Evolutionary conservation across 2,113 vertebrate species (phyloP), one percentile per base, ranked within the genome.

Genomic region (Leucosticte australis): DNA sequence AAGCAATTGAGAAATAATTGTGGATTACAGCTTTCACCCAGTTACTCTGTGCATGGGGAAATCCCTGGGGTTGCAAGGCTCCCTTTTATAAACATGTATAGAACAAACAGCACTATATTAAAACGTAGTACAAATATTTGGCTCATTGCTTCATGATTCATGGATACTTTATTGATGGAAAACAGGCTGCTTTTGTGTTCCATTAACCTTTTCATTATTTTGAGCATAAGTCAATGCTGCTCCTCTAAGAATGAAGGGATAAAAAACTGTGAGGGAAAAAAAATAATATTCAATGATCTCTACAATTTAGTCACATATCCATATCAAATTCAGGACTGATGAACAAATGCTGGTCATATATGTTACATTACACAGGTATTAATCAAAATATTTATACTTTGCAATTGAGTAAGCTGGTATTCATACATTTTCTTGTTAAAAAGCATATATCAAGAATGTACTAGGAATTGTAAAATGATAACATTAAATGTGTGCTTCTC

Each of bases 171-270:
- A 91, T 82, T 79, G 71, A 70, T 37, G 47, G 70, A 91, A 97
- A 96, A 91, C 60, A 89, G 28, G 4, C 37, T 92, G 47, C 60
- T 95, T 96, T 92, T 96, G 28, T 93, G 39, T 74, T 94, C 95
- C 76, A 93, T 92, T 95, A 94, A 91, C 47, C 42, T 92, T 89
- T 67, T 92, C 57, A 78, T 62, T 90, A 13, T 53, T 41, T 96
- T 53, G 60, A 3, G 23, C 30, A 21, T 65, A 95, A 84, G 21
- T 53, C 59, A 91, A 42, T 35, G 35, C 22, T 53, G 64, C 27
- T 57, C 11, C 33, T 76, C 52, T 78, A 46, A 56, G 89, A 92
- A 84, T 57, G 18, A 56, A 68, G 16, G 41, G 11, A 83, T 46
- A 73, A 12, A 90, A 91, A 94, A 88, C 5, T 41, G 33, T 69